Base-by-base conservation (phyloP, 2,113 vertebrate species). In the Spea multiplicata region DNA sequence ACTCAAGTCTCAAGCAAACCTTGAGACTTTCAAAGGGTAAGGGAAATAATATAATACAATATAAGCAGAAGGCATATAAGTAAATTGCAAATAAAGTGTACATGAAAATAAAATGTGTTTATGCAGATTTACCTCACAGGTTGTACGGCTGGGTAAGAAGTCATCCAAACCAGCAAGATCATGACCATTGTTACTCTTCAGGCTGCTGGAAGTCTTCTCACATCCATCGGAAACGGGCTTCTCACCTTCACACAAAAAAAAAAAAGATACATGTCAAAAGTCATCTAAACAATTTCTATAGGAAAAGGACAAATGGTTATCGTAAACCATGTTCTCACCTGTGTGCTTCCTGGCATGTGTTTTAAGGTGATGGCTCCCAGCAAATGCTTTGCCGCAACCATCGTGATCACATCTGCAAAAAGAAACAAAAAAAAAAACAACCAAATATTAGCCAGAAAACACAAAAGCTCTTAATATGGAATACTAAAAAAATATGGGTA, bases 311-410 rank as follows among this genome's bases (percentile, higher is more conserved):
- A 30, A 30, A 30, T 61, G 57, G 57, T 9, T 52, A 1, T 59
- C 55, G 14, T 30, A 30, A 30, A 2, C 30, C 30, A 2, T 1
- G 9, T 44, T 9, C 90, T 89, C 88, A 99, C 97, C 97, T 87
- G 96, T 99, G 87, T 99, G 97, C 76, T 96, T 99, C 81, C 97
- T 94, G 85, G 96, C 97, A 2, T 99, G 97, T 46, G 96, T 99
- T 92, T 97, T 98, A 82, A 99, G 94, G 87, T 99, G 97, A 89
- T 98, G 97, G 90, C 97, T 99, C 69, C 95, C 97, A 85, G 97
- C 96, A 88, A 99, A 99, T 72, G 97, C 96, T 88, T 99, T 99
- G 70, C 96, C 97, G 87, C 97, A 99, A 83, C 97, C 97, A 81
- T 97, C 95, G 5, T 98, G 97, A 86, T 98, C 97, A 88, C 97